phyloP scores from a whole-genome alignment of 2,797 vertebrate genomes.

The Furcifer pardalis region DNA sequence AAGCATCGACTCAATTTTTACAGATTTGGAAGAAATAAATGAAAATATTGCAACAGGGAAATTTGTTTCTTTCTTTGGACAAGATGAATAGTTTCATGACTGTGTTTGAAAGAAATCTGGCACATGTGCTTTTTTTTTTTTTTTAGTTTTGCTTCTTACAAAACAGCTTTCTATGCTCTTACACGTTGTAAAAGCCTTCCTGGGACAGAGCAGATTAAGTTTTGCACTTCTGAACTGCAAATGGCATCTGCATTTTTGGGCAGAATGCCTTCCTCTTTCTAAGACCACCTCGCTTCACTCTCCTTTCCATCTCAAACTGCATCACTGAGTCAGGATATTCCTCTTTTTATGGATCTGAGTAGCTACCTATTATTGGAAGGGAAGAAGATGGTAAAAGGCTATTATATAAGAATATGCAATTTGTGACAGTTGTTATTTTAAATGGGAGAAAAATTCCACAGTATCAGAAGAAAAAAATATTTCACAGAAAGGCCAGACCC shows the following conservation, averaged over 20 bases:
- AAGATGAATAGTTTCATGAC: neutral
- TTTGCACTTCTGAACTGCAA: conserved; percentile 12
- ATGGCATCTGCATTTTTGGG: neutral
- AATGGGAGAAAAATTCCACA: neutral
- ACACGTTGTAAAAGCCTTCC: neutral
- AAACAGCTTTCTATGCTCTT: neutral
- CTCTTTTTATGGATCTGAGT: neutral
- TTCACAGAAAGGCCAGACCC: no score
- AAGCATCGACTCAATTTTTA: neutral
- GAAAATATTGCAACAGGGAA: neutral
- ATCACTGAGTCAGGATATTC: conserved; percentile 5
- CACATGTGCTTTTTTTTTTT: no score
- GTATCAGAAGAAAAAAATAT: neutral
- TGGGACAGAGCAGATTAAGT: fast-evolving
- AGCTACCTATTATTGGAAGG: neutral
- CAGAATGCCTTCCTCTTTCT: neutral
- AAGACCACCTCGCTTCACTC: neutral
- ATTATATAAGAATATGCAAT: neutral
- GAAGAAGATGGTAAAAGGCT: neutral
- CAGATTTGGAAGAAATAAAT: neutral
- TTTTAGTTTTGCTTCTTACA: neutral
- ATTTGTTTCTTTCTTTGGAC: neutral
- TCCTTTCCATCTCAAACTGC: neutral
- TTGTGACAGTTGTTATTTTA: fast-evolving
- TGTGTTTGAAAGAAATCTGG: neutral